These are phyloP conservation scores for Vultur gryphus DNA, from an alignment of 2,797 vertebrate species.

Conservation along the genomic window DNA sequence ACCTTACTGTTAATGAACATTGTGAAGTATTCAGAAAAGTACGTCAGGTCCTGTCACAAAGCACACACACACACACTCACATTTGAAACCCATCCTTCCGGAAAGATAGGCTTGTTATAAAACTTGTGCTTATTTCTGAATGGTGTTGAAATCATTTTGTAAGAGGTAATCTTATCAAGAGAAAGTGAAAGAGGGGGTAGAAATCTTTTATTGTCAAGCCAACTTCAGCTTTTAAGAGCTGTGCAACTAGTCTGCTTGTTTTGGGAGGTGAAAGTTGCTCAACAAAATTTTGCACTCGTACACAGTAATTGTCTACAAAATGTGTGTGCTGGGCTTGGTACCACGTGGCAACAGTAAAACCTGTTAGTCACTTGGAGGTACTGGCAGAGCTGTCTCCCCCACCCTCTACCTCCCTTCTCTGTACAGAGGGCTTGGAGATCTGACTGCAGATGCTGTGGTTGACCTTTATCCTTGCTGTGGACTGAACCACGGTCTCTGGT, in stretches of 20 bases:
- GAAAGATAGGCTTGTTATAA: conserved; percentile 19
- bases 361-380: background rate
- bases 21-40: conserved; percentile 47
- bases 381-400: background rate
- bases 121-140: conserved; percentile 2
- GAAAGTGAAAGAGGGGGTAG: background rate
- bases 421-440: background rate
- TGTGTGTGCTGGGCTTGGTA: background rate
- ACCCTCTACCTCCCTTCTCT: background rate
- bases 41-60: background rate
- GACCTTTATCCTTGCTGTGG: background rate
- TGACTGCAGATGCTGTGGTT: background rate
- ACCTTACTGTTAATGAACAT: conserved; percentile 13
- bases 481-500: background rate
- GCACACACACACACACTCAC: background rate
- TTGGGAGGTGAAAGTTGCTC: background rate
- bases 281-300: background rate
- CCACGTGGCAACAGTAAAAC: background rate
- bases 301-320: background rate
- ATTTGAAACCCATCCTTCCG: background rate
- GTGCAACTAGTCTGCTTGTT: background rate
- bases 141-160: background rate
- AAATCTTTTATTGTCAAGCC: conserved; percentile 6
- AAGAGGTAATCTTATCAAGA: conserved; percentile 44
- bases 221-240: conserved; percentile 45